Percentiles rank a stretch among this genome's conserved stretches.
These are phyloP conservation scores for Amblyornis subalaris DNA, from an alignment of 2,113 vertebrate genomes.

Conservation along the genomic window DNA sequence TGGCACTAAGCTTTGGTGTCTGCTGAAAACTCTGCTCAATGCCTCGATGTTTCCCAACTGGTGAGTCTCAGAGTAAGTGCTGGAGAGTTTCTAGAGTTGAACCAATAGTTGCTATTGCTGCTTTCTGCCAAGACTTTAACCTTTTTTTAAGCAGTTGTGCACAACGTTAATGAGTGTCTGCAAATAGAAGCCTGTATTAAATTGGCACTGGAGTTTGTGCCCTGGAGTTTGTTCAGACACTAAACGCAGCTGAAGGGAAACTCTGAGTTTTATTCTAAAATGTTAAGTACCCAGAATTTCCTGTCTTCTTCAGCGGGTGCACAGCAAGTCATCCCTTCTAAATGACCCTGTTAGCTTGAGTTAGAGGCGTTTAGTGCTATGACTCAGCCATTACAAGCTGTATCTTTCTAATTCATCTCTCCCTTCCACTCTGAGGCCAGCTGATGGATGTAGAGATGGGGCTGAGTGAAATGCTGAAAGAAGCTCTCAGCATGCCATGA, in stretches of 20 bases:
- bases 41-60: not conserved
- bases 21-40: not conserved
- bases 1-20: not conserved
- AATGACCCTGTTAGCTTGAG: slow-evolving; percentile 5
- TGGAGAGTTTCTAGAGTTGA: not conserved
- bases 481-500: not conserved
- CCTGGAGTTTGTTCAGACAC: slow-evolving; percentile 35
- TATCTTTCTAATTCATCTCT: not conserved
- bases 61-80: not conserved
- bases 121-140: slow-evolving; percentile 36
- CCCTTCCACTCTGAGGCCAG: not conserved
- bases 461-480: not conserved
- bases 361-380: not conserved
- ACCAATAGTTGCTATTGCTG: not conserved
- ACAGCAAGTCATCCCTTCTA: slow-evolving; percentile 5
- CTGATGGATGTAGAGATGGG: not conserved
- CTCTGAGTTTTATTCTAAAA: slow-evolving; percentile 14
- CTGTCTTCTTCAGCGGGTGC: slow-evolving; percentile 3
- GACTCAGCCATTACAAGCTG: not conserved
- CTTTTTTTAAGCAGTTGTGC: slow-evolving; percentile 34
- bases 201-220: not conserved
- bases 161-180: not conserved
- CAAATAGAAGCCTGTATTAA: slow-evolving; percentile 30
- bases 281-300: slow-evolving; percentile 17
- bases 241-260: slow-evolving; percentile 7